Evolutionary conservation across 2,797 vertebrate genomes (phyloP).

Genomic region (Melanotaenia pygmaea): DNA sequence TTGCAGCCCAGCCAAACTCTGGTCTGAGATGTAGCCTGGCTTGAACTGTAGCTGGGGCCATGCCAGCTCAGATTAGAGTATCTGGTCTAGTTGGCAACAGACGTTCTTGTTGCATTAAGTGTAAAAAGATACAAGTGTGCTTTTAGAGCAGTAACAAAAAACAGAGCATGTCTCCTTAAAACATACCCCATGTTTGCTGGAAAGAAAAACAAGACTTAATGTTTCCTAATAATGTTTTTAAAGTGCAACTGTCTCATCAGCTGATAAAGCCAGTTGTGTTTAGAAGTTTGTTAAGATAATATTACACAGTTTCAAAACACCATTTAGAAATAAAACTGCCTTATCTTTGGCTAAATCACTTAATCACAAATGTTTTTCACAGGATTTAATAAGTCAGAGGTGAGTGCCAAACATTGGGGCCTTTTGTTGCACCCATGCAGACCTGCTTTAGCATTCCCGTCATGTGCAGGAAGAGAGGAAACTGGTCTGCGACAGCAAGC

Average conservation of each 20-base stretch:
- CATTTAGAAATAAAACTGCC: conserved; percentile 17
- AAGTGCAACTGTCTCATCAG: not conserved
- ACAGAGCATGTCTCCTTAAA: not conserved
- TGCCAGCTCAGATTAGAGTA: conserved; percentile 33
- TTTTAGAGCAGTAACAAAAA: not conserved
- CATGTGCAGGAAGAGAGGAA: not conserved
- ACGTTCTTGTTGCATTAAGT: conserved; percentile 28
- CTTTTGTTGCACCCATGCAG: conserved; percentile 17
- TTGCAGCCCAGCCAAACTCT: conserved; percentile 13
- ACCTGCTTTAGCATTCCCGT: not conserved
- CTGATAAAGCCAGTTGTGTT: not conserved
- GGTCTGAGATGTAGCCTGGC: conserved; percentile 1
- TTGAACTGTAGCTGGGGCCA: conserved; percentile 9
- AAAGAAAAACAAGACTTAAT: not conserved
- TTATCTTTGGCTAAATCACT: conserved; percentile 37
- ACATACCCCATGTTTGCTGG: too few species aligned
- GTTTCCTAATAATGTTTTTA: not conserved
- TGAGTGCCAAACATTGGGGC: conserved; percentile 19
- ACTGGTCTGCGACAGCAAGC: conserved; percentile 1
- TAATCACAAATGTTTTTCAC: conserved; percentile 21
- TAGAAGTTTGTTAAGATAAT: not conserved
- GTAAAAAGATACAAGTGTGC: conserved; percentile 15
- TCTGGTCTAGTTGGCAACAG: conserved; percentile 21
- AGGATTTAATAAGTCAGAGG: conserved; percentile 32
- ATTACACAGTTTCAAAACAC: conserved; percentile 22